These are phyloP conservation scores for Oophaga pumilio DNA, from an alignment of 2,113 vertebrate species.

Conservation along the genomic window DNA sequence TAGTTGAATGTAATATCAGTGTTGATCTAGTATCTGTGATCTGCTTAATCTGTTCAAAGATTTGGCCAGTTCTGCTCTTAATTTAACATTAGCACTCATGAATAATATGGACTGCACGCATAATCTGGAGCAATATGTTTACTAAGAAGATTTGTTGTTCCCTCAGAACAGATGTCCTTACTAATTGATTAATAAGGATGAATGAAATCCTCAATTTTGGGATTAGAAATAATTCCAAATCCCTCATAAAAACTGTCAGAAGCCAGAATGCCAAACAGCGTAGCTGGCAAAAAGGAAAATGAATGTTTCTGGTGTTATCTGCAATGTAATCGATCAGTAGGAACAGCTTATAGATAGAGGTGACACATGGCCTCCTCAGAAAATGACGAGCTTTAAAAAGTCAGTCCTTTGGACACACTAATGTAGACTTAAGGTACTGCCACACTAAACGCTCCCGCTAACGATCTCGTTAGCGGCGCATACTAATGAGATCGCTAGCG, in stretches of 20 bases:
- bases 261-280: neutral
- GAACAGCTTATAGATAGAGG: too few species aligned
- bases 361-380: too few species aligned
- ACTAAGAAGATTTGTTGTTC: neutral
- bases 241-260: neutral
- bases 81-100: neutral
- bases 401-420: neutral
- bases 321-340: too few species aligned
- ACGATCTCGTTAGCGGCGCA: too few species aligned
- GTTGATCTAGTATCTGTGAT: neutral
- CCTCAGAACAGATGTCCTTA: slow-evolving; percentile 3
- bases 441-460: too few species aligned
- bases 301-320: neutral
- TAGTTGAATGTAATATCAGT: neutral
- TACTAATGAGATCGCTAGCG: too few species aligned
- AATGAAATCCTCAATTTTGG: slow-evolving; percentile 26
- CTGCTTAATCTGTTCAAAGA: neutral
- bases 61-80: neutral
- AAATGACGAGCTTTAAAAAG: neutral
- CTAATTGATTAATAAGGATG: slow-evolving; percentile 21
- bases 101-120: neutral
- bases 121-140: neutral
- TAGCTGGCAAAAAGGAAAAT: neutral
- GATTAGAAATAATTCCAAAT: slow-evolving; percentile 20
- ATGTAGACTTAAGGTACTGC: too few species aligned